Conservation (phyloP, 2,888 invertebrate genomes). For the Andrena camellia region DNA sequence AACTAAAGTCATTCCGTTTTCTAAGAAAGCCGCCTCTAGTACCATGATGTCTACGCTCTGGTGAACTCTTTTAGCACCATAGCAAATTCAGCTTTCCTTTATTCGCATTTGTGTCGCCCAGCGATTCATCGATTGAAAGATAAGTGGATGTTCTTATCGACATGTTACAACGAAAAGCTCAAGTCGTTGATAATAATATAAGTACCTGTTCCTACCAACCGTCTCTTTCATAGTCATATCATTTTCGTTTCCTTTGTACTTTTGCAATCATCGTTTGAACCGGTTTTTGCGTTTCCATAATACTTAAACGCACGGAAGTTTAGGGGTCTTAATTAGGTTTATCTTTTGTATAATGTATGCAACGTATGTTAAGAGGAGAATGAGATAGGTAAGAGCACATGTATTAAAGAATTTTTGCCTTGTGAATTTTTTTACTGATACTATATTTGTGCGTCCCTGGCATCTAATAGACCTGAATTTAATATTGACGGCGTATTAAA, state of each 20-base stretch:
- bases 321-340: not conserved
- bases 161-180: not conserved
- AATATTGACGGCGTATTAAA: too few species aligned
- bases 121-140: not conserved
- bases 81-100: not conserved
- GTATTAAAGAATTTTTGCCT: not conserved
- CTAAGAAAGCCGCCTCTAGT: constrained; percentile 43
- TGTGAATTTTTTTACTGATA: not conserved
- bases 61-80: constrained; percentile 39
- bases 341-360: constrained; percentile 15
- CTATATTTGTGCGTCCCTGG: too few species aligned
- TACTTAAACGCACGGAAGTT: not conserved
- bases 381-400: constrained; percentile 18
- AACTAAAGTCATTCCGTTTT: constrained; percentile 71
- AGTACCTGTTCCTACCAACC: not conserved
- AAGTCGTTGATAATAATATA: not conserved
- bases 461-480: too few species aligned
- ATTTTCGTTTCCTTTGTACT: not conserved
- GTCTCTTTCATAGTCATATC: not conserved
- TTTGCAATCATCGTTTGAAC: constrained; percentile 14
- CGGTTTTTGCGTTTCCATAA: constrained; percentile 16
- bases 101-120: not conserved
- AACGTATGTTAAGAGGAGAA: not conserved
- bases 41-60: not conserved
- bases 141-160: not conserved